Conservation (phyloP, 1,140 invertebrate species). For the Episyrphus balteatus region DNA sequence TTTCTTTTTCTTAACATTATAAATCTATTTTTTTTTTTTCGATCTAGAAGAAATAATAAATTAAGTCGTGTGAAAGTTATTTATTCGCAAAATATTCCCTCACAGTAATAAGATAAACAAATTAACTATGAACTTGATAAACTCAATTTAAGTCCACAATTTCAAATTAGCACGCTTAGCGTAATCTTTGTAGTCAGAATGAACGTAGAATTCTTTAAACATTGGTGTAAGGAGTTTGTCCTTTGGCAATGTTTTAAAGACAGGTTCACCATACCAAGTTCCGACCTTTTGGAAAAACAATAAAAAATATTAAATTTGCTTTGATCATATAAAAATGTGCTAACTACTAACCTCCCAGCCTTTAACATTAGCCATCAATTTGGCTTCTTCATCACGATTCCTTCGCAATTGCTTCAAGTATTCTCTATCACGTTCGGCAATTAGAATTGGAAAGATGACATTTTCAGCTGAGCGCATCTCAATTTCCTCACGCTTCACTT, state of each 20-base stretch:
- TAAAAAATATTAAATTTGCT: not conserved
- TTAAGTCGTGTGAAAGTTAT: no score
- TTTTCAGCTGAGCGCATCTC: constrained; percentile 64
- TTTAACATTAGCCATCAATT: constrained; percentile 77
- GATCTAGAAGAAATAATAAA: no score
- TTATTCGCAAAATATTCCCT: not conserved
- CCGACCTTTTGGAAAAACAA: constrained; percentile 46
- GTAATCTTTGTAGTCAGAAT: constrained; percentile 42
- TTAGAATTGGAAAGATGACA: constrained; percentile 60
- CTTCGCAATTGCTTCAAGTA: constrained; percentile 67
- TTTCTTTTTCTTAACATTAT: no score
- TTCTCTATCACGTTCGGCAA: constrained; percentile 71
- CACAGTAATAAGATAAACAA: not conserved
- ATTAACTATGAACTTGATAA: no score
- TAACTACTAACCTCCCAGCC: constrained; percentile 62
- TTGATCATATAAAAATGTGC: not conserved
- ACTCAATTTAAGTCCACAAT: constrained; percentile 40
- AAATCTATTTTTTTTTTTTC: no score
- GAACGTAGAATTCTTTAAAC: constrained; percentile 60
- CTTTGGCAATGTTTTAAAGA: constrained; percentile 52
- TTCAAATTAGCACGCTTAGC: constrained; percentile 42
- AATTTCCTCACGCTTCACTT: constrained; percentile 44
- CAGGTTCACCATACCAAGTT: constrained; percentile 70
- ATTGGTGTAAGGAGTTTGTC: constrained; percentile 49
- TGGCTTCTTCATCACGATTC: constrained; percentile 72